These are phyloP conservation scores for Nasonia vitripennis DNA, from an alignment of 1,140 invertebrate genomes.

Conservation along the genomic window DNA sequence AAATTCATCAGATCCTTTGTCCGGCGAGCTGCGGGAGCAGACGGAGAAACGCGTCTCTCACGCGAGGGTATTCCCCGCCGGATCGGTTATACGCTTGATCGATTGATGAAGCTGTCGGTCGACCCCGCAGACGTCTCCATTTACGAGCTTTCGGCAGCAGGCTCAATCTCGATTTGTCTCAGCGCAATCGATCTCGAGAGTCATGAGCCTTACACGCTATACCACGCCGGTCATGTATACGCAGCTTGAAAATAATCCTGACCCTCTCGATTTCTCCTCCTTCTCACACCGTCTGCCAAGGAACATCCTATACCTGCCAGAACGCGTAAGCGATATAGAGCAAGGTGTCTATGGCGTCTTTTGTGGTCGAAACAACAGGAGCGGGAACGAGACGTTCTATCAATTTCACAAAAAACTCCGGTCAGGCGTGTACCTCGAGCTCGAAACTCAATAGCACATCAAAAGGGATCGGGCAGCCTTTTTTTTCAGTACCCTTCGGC, in stretches of 20 bases:
- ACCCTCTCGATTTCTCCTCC: not conserved
- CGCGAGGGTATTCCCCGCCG: conserved; percentile 28
- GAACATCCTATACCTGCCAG: not conserved
- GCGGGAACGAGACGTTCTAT: conserved; percentile 18
- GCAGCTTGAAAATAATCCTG: not conserved
- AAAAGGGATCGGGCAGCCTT: conserved; percentile 36
- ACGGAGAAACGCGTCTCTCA: not conserved
- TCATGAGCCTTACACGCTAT: not conserved
- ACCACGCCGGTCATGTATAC: not conserved
- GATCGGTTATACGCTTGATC: conserved; percentile 40
- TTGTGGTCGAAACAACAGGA: conserved; percentile 20
- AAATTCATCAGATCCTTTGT: conserved; percentile 19
- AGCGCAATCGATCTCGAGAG: not conserved
- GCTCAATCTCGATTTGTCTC: conserved; percentile 16
- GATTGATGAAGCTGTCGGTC: conserved; percentile 33
- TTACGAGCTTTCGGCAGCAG: not conserved
- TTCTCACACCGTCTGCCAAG: not conserved
- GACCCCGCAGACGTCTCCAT: conserved; percentile 26
- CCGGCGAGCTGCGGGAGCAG: not conserved
- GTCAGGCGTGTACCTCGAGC: conserved; percentile 5
- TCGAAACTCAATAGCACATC: conserved; percentile 50
- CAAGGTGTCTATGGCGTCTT: conserved; percentile 23
- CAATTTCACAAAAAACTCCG: conserved; percentile 46
- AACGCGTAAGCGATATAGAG: conserved; percentile 33
- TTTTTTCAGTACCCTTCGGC: not conserved